Conservation (phyloP, 2,113 vertebrate genomes). For the Panthera leo region DNA sequence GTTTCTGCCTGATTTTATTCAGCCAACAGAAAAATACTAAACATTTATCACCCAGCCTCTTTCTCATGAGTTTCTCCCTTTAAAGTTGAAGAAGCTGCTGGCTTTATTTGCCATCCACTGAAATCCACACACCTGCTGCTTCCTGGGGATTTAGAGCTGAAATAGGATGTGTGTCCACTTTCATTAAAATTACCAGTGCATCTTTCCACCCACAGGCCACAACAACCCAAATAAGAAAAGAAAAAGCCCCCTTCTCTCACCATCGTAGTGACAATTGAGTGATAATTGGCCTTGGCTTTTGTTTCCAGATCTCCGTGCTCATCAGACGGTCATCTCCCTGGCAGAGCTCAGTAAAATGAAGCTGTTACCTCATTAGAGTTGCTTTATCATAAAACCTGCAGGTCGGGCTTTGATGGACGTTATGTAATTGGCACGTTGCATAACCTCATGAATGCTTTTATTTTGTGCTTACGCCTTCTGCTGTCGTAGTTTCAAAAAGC, state of each 20-base stretch:
- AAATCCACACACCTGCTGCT: not conserved
- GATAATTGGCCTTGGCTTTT: not conserved
- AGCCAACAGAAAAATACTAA: not conserved
- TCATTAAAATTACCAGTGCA: not conserved
- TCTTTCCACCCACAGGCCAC: not conserved
- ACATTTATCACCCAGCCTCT: not conserved
- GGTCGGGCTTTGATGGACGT: too few relatives aligned
- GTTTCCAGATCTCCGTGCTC: not conserved
- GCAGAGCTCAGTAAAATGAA: not conserved
- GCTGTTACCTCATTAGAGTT: not conserved
- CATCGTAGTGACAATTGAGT: not conserved
- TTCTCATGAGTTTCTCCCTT: not conserved
- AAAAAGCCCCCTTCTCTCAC: not conserved
- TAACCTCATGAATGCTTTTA: not conserved
- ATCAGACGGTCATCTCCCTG: fast-evolving
- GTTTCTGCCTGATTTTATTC: not conserved
- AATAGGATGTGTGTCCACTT: not conserved
- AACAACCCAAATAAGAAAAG: not conserved
- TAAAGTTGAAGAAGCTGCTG: not conserved
- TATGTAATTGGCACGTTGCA: fast-evolving
- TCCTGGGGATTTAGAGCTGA: not conserved
- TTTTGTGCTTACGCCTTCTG: not conserved
- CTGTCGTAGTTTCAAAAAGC: not conserved
- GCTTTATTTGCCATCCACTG: not conserved
- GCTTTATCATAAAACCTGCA: not conserved